Percentiles rank a stretch among this genome's conserved stretches.
Conservation (phyloP, 2,888 invertebrate species). For the Drosophila affinis region DNA sequence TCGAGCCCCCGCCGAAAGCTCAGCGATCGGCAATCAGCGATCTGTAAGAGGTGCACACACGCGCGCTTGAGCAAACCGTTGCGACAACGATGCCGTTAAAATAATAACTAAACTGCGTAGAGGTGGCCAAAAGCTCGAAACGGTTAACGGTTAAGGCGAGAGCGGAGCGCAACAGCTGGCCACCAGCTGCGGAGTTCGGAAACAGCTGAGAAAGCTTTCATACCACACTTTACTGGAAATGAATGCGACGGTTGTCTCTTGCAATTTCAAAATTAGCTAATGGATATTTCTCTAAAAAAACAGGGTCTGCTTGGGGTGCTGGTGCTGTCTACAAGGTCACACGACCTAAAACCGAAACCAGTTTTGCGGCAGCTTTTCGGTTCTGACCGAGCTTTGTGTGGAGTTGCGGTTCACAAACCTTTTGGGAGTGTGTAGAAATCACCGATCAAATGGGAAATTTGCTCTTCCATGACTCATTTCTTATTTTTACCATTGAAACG, state of each 20-base stretch:
- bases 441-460: constrained; percentile 2
- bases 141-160: constrained; percentile 45
- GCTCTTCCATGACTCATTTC: constrained; percentile 12
- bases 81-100: constrained; percentile 74
- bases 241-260: not conserved
- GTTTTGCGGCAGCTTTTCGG: constrained; percentile 24
- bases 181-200: constrained; percentile 32
- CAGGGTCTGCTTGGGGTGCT: not conserved
- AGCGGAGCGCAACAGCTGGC: constrained; percentile 21
- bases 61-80: constrained; percentile 57
- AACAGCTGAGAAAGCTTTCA: constrained; percentile 44
- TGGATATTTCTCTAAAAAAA: not conserved
- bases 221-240: constrained; percentile 4
- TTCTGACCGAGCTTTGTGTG: constrained; percentile 11
- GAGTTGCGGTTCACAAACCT: constrained; percentile 29
- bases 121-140: constrained; percentile 39
- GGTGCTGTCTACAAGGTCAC: constrained; percentile 28
- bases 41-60: constrained; percentile 54
- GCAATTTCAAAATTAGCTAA: not conserved
- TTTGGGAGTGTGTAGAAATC: not conserved
- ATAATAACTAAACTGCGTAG: constrained; percentile 73
- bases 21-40: constrained; percentile 52
- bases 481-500: not conserved
- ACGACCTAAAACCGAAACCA: constrained; percentile 8
- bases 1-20: constrained; percentile 35